Percentiles rank a stretch among this genome's conserved stretches.
Conservation (phyloP, 2,113 vertebrate genomes). For the Oryzias javanicus region DNA sequence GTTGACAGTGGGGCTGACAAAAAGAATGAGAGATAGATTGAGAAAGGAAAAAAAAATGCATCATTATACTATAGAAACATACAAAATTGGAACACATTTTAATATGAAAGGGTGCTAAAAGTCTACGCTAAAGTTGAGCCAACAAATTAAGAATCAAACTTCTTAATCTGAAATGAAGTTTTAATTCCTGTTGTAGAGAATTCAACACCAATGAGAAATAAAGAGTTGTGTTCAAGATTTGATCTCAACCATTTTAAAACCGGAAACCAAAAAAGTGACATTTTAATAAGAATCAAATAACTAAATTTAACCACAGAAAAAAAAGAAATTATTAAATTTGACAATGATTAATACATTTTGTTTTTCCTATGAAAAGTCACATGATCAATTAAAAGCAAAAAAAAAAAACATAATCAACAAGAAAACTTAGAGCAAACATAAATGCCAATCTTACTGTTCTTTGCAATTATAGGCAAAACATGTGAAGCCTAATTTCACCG, state of each 20-base stretch:
- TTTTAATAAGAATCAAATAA: conserved; percentile 19
- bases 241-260: conserved; percentile 24
- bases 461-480: conserved; percentile 4
- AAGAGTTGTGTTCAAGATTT: conserved; percentile 8
- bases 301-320: neutral
- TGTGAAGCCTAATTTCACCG: conserved; percentile 9
- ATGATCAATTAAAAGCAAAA: conserved; percentile 1
- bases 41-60: conserved; percentile 6
- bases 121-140: conserved; percentile 23
- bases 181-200: conserved; percentile 27
- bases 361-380: neutral
- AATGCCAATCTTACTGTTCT: neutral
- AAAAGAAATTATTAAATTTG: conserved; percentile 10
- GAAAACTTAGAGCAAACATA: too few species aligned
- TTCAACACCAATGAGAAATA: conserved; percentile 4
- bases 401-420: neutral
- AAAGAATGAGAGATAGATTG: conserved; percentile 37
- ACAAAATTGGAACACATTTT: conserved; percentile 49
- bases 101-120: conserved; percentile 26
- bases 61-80: conserved; percentile 40
- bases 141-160: conserved; percentile 43
- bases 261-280: conserved; percentile 6
- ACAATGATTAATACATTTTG: neutral
- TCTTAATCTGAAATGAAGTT: conserved; percentile 44
- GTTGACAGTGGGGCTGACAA: conserved; percentile 61